These are phyloP conservation scores for Anoura caudifer DNA, from an alignment of 2,113 vertebrate genomes.

Conservation along the genomic window DNA sequence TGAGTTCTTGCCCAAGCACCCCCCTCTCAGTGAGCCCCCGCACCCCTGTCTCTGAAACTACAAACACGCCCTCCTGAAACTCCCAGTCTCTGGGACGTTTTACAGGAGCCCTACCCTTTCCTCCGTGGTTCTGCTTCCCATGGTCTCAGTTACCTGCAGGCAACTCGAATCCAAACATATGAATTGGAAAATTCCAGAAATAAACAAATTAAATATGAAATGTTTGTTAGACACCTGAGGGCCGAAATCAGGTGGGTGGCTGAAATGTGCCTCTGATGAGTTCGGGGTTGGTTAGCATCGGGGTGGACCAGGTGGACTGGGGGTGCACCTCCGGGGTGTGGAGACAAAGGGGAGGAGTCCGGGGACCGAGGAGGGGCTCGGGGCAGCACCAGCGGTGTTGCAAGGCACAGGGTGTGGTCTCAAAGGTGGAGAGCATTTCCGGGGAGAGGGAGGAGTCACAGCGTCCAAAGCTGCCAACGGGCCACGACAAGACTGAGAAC, in stretches of 20 bases:
- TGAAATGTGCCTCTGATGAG: not conserved
- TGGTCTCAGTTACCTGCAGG: not conserved
- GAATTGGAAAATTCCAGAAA: not conserved
- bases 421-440: not conserved
- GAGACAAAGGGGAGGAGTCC: too few species aligned
- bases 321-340: rapidly evolving
- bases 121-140: not conserved
- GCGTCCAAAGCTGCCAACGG: rapidly evolving
- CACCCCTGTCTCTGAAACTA: not conserved
- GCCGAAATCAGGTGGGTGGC: not conserved
- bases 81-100: not conserved
- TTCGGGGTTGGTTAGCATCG: not conserved
- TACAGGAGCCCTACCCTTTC: not conserved
- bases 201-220: not conserved
- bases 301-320: too few species aligned
- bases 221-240: not conserved
- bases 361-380: not conserved
- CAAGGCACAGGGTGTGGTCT: rapidly evolving
- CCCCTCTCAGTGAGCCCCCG: not conserved
- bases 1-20: not conserved
- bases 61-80: not conserved
- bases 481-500: too few species aligned
- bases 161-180: not conserved
- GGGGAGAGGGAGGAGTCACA: not conserved
- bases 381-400: rapidly evolving